Base-by-base conservation (phyloP, 2,113 vertebrate genomes). In the Pluvialis apricaria region DNA sequence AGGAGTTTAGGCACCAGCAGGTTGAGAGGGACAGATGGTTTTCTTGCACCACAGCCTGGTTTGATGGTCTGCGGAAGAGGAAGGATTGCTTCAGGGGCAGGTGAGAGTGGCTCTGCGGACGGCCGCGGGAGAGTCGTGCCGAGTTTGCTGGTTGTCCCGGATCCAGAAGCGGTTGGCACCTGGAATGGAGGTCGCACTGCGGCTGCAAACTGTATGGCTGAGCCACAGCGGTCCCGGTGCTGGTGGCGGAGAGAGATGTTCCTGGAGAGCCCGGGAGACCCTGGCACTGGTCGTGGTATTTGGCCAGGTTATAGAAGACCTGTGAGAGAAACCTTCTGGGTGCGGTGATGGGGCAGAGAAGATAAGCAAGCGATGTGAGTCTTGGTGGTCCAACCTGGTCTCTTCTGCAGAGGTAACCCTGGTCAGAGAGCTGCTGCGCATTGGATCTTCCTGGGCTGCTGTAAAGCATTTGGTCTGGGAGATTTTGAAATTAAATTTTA, bases 161-260 rank as follows among this genome's bases (percentile, higher is more conserved):
- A 58, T 26, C 19, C 51, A 17, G 77, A 24, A 78, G 45, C n/a
- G 17, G 42, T 12, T 42, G 85, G 58, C 40, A 49, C 31, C 17
- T 1, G 2, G 11, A 28, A 6, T 1, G 1, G 28, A 32, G 65
- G 47, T 54, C n/a, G 14, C 45, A 55, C 45, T 60, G 73, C 1
- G 24, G 29, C 58, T 57, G 86, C 51, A 61, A 40, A 29, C 66
- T 25, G 1, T 15, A 19, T 8, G 34, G 49, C 49, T 20, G 49
- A 47, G 40, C 19, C 24, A 15, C n/a, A 19, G 34, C 0, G 2
- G 66, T 55, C n/a, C 66, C 31, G 15, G 31, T 3, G 20, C 13
- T 5, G 76, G 40, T 47, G 34, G 24, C 1, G 13, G 65, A 69
- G 45, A 68, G 34, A 38, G 44, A 18, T 3, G 15, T 40, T 54